Evolutionary conservation across 2,113 vertebrate species (phyloP).

Genomic region (Sarotherodon lohbergeri): DNA sequence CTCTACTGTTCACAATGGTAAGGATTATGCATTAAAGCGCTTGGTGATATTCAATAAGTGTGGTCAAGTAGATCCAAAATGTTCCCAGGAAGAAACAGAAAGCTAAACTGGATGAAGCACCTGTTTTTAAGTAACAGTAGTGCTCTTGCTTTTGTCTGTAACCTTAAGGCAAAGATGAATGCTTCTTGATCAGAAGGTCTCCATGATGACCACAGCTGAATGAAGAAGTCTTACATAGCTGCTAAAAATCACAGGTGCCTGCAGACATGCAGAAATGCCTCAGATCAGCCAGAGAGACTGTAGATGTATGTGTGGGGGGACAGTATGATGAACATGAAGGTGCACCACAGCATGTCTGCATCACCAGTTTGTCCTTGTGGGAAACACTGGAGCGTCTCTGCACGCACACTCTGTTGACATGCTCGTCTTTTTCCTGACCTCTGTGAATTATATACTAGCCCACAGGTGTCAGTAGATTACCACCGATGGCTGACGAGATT

Average conservation of each 20-base stretch:
- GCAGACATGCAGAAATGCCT: neutral
- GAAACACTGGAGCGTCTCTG: neutral
- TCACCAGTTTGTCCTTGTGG: neutral
- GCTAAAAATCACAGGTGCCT: neutral
- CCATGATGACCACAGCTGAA: neutral
- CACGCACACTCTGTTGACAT: neutral
- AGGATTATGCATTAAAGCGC: too few relatives aligned
- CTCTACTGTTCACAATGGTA: accelerated
- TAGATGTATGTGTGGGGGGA: neutral
- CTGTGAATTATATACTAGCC: neutral
- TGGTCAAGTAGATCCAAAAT: neutral
- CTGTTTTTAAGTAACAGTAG: too few relatives aligned
- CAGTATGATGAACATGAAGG: neutral
- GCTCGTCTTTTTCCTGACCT: neutral
- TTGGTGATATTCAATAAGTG: neutral
- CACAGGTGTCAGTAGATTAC: neutral
- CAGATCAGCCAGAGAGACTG: neutral
- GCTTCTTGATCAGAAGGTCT: neutral
- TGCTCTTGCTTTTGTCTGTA: neutral
- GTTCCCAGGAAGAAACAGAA: neutral
- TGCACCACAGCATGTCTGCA: neutral
- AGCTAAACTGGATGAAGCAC: neutral
- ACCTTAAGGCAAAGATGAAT: neutral
- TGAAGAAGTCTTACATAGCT: neutral
- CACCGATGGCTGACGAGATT: neutral